phyloP scores from a whole-genome alignment of 2,113 vertebrate species.

The Smithornis capensis region DNA sequence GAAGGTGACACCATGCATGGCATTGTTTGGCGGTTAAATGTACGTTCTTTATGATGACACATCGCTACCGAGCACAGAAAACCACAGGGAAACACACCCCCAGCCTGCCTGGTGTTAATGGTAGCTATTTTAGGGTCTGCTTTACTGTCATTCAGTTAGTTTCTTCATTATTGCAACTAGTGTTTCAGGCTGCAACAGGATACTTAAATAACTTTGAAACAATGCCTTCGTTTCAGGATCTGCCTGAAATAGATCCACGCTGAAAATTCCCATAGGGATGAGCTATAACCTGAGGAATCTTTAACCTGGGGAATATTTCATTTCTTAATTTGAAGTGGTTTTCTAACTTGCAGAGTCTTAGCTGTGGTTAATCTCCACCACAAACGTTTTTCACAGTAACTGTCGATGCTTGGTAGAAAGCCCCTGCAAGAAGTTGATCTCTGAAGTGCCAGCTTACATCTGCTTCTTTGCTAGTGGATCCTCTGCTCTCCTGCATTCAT shows the following conservation, averaged over 20 bases:
- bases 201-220: neutral
- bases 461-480: neutral
- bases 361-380: neutral
- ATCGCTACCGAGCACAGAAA: neutral
- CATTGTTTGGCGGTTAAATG: constrained; percentile 4
- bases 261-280: neutral
- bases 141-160: neutral
- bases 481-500: neutral
- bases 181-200: neutral
- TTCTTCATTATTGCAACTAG: neutral
- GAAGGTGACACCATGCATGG: constrained; percentile 4
- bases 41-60: neutral
- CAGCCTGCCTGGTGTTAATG: neutral
- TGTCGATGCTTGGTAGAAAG: neutral
- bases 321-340: neutral
- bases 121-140: neutral
- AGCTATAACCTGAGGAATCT: neutral
- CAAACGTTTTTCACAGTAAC: neutral
- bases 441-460: neutral
- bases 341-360: neutral
- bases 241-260: neutral
- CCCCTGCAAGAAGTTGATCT: neutral
- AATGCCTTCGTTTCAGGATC: neutral
- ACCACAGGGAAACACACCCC: neutral
- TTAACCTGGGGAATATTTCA: neutral